Conservation (phyloP, 2,888 invertebrate genomes). For the Idaea straminata region DNA sequence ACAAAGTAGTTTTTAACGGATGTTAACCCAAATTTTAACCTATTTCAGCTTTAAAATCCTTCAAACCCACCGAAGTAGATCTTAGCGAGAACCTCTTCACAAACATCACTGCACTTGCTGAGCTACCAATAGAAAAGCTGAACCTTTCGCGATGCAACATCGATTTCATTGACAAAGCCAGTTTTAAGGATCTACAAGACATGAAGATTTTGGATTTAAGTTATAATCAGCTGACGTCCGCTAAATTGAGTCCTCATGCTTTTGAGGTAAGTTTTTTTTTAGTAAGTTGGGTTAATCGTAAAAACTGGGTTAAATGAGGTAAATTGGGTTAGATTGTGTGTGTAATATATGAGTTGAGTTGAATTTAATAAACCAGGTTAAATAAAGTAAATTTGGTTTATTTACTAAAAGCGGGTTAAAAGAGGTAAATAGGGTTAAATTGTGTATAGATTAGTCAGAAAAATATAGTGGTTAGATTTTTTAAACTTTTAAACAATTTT, state of each 20-base stretch:
- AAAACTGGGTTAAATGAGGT: too few species aligned
- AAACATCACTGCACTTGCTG: conserved; percentile 77
- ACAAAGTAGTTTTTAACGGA: neutral
- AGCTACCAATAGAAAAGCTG: conserved; percentile 75
- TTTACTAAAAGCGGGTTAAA: too few species aligned
- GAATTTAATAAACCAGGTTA: too few species aligned
- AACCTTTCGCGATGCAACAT: conserved; percentile 84
- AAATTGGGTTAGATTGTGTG: too few species aligned
- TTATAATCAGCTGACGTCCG: conserved; percentile 82
- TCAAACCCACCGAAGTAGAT: conserved; percentile 60
- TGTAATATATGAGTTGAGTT: too few species aligned
- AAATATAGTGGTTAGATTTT: too few species aligned
- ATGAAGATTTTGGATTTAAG: conserved; percentile 85
- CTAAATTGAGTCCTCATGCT: conserved; percentile 80
- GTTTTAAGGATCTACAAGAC: conserved; percentile 82
- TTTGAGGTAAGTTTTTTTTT: conserved; percentile 81
- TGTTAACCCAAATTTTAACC: neutral
- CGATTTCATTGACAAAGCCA: conserved; percentile 78
- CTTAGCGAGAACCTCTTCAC: conserved; percentile 69
- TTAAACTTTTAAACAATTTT: too few species aligned
- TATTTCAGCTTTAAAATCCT: conserved; percentile 45
- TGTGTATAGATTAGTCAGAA: too few species aligned
- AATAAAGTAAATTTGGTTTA: too few species aligned
- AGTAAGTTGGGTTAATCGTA: too few species aligned
- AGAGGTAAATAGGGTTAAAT: too few species aligned